Evolutionary conservation across 2,113 vertebrate genomes (phyloP), one percentile per base, ranked within the genome.

Genomic region (Nannobrachium achirus): DNA sequence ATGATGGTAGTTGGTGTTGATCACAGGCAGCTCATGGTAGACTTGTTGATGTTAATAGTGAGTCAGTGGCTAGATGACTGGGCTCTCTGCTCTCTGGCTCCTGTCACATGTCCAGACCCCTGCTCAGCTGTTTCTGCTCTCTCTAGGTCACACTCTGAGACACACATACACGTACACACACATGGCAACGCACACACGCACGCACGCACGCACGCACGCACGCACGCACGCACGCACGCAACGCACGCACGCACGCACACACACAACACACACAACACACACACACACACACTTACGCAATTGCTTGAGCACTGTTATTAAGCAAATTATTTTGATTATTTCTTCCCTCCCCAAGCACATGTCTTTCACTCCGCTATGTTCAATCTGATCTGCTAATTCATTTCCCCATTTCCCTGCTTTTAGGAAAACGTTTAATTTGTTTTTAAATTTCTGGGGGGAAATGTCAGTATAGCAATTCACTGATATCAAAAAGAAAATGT

Each of bases 21-120:
- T 83, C 80, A 71, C 63, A 63, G 63, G 68, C 60, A 20, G 63
- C 63, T 59, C 65, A 41, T 20, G n/a, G n/a, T n/a, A 76, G 73
- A 83, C 42, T 53, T 78, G 76, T 79, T 77, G 79, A 75, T 76
- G 85, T 86, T 80, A 84, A 84, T 82, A 82, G 82, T 78, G 80
- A 58, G 75, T 71, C 55, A 46, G 4, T 50, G 65, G 69, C 70
- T 72, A 72, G 79, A 80, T 69, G 69, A n/a, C 58, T 75, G n/a
- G n/a, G n/a, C n/a, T n/a, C n/a, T n/a, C n/a, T n/a, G n/a, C n/a
- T n/a, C 63, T 78, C 67, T 78, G 66, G 66, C 63, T 64, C 56
- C 73, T 72, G 67, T 76, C 73, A 84, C 73, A 11, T 7, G 19
- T 51, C 33, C 55, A 40, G 64, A 69, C 72, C 69, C 63, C 73